Conservation (phyloP, 2,113 vertebrate genomes). For the Bubo scandiacus region DNA sequence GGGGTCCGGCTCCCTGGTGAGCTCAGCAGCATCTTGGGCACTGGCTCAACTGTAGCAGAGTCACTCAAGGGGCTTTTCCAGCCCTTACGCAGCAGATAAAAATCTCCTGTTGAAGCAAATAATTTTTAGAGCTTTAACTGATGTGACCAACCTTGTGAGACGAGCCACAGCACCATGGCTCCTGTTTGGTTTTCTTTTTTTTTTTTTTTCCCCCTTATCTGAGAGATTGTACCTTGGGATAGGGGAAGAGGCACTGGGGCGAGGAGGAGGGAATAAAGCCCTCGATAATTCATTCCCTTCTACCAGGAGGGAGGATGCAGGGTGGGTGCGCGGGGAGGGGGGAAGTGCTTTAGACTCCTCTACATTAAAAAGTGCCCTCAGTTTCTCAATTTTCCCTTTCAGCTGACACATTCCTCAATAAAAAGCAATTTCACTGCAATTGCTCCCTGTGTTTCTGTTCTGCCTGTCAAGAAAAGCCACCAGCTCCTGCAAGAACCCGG, state of each 20-base stretch:
- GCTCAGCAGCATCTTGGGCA: neutral
- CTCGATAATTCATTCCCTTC: neutral
- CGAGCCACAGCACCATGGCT: neutral
- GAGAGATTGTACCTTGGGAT: neutral
- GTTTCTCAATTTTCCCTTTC: neutral
- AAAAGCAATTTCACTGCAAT: neutral
- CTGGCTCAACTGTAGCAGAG: neutral
- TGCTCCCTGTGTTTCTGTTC: rapidly evolving
- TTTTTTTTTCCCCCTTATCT: neutral
- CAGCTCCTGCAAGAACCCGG: neutral
- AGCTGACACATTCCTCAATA: neutral
- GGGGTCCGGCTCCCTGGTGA: neutral
- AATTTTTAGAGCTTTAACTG: neutral
- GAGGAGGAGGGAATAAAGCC: neutral
- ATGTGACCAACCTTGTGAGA: neutral
- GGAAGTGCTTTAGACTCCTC: neutral
- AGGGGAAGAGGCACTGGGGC: neutral
- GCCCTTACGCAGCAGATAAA: neutral
- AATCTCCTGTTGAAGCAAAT: neutral
- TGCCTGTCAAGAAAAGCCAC: neutral
- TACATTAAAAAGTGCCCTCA: neutral
- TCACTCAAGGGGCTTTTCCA: neutral
- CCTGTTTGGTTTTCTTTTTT: neutral
- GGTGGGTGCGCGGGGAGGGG: too few species aligned
- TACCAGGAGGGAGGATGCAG: neutral